Evolutionary conservation across 1,140 invertebrate genomes (phyloP), one percentile per base, ranked within the genome.

Genomic region (Saxidomus purpurata): DNA sequence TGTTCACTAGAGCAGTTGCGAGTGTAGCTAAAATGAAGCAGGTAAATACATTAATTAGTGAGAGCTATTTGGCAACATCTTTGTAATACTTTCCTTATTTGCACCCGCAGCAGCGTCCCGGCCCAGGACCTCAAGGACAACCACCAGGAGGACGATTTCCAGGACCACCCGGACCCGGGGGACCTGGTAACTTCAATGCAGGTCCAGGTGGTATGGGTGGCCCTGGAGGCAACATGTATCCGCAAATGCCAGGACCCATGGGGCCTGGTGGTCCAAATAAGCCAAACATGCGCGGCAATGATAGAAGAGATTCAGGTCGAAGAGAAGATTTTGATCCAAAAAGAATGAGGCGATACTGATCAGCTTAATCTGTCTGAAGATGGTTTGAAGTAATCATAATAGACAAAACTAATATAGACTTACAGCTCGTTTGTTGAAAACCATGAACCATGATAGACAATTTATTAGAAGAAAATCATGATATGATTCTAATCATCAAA

Each of bases 141-240:
- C 76, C 25, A 17, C 76, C 47, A 17, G 76, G 76, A 55, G 76
- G 76, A 79, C 76, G 76, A 31, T 79, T 79, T 28, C 47, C n/a
- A 55, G 76, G 76, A 28, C 76, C 47, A 55, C 76, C 47, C 31
- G 76, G 76, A 9, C 76, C 76, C 34, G 76, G 47, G 11, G 76
- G 67, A 38, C 76, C 76, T 25, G 76, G 76, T 36, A 55, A 79
- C 8, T 79, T 79, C 17, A 55, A 31, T 79, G 19, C 11, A 13
- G 76, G 76, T 34, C 76, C 76, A 31, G 76, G 76, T 0, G 76
- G 76, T 55, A 79, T 79, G 76, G 76, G 76, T 79, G 76, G 76
- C 76, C 76, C 47, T 34, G 76, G 76, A 28, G 76, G 76, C 49
- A 79, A 79, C 76, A 79, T 79, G 76, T 79, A 31, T 25, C 71